Conservation (phyloP, 2,113 vertebrate species). For the Spizaetus ornatus region DNA sequence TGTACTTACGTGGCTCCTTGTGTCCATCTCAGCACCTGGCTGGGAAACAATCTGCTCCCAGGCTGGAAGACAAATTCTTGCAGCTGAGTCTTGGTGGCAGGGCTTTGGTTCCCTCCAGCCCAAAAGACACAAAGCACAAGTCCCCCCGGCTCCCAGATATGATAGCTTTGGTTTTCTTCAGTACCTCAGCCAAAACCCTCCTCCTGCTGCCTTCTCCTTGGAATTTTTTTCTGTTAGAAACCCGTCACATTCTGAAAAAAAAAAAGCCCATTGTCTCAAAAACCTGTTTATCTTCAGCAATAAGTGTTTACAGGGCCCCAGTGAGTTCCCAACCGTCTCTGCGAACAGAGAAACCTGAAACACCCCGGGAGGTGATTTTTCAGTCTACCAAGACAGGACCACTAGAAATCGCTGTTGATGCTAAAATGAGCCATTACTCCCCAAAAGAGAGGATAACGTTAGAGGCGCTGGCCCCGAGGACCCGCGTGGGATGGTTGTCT, state of each 20-base stretch:
- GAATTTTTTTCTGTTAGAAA: neutral
- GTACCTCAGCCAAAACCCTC: neutral
- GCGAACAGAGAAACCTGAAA: neutral
- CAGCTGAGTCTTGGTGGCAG: too few relatives aligned
- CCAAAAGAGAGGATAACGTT: fast-evolving
- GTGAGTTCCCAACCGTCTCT: neutral
- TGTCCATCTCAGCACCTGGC: neutral
- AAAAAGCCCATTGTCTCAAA: neutral
- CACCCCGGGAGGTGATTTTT: neutral
- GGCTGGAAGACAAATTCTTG: too few relatives aligned
- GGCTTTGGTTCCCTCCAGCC: neutral
- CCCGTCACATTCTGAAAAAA: neutral
- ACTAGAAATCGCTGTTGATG: neutral
- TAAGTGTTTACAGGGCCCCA: neutral
- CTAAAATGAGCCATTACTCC: neutral
- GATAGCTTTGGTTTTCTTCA: neutral
- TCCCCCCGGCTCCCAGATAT: fast-evolving
- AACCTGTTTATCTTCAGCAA: neutral
- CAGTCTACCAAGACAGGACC: neutral
- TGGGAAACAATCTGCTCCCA: neutral
- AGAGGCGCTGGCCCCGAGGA: neutral
- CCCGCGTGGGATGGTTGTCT: fast-evolving
- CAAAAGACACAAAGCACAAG: neutral
- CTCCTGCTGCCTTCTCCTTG: neutral
- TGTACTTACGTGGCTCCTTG: fast-evolving